Conservation (phyloP, 92 coral and sea anemone genomes). For the Palythoa caribaeorum region DNA sequence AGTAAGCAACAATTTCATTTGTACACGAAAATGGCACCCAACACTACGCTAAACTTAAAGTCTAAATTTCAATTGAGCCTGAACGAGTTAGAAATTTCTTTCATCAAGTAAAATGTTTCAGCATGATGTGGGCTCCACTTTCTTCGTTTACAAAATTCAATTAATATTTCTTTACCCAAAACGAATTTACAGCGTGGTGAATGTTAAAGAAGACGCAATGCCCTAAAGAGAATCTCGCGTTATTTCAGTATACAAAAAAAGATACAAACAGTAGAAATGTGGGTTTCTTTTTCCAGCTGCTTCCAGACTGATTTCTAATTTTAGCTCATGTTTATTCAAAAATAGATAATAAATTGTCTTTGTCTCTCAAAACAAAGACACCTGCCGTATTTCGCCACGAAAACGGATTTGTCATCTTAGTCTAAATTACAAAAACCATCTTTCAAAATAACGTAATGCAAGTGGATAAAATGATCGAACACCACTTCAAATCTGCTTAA, state of each 20-base stretch:
- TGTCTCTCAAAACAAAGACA: constrained; percentile 22
- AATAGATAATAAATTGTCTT: constrained; percentile 25
- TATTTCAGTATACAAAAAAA: neutral
- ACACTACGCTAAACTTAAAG: neutral
- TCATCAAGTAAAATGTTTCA: neutral
- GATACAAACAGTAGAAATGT: neutral
- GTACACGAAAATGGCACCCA: neutral
- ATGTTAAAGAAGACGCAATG: neutral
- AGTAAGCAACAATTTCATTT: neutral
- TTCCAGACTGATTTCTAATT: neutral
- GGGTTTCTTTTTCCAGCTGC: constrained; percentile 10
- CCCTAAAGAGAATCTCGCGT: neutral
- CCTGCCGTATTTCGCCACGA: constrained; percentile 19
- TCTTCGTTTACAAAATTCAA: neutral
- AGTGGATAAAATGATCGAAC: neutral
- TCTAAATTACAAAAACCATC: neutral
- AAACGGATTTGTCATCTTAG: neutral
- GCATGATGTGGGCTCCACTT: neutral
- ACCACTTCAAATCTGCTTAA: neutral
- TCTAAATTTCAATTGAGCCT: neutral
- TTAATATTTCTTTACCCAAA: neutral
- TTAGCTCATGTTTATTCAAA: constrained; percentile 16
- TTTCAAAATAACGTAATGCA: neutral
- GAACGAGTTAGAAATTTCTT: neutral
- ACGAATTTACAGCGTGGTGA: neutral